phyloP scores from a whole-genome alignment of 1,140 invertebrate genomes.

The Globodera rostochiensis region DNA sequence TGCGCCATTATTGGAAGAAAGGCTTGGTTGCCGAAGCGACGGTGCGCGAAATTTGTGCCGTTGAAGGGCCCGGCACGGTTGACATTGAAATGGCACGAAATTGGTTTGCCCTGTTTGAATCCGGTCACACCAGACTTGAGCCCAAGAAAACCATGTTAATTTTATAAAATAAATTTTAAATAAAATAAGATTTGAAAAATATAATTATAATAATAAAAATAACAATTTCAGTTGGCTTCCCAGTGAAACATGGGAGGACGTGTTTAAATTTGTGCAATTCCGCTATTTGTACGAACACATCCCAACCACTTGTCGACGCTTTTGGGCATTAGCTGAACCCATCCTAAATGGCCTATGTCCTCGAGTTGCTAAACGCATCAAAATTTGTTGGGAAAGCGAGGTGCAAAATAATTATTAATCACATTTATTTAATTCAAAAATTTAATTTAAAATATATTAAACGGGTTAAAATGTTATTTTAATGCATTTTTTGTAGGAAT shows the following conservation, averaged over 20 bases:
- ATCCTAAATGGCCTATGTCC: not conserved
- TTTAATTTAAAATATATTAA: not conserved
- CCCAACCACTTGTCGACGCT: not conserved
- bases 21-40: not conserved
- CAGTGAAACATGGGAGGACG: not conserved
- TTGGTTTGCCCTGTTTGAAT: not conserved
- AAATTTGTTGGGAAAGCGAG: constrained; percentile 6
- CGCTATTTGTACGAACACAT: not conserved
- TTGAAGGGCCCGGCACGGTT: not conserved
- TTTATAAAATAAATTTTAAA: not conserved
- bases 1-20: constrained; percentile 9
- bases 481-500: no score
- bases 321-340: not conserved
- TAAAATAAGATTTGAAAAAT: not conserved
- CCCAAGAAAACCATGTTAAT: not conserved
- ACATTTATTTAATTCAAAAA: not conserved
- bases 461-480: no score
- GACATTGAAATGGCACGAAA: not conserved
- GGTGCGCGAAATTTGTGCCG: constrained; percentile 11
- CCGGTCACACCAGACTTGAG: not conserved
- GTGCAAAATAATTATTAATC: not conserved
- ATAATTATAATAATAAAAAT: no score
- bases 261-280: constrained; percentile 5
- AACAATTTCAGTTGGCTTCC: not conserved
- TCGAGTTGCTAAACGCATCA: not conserved